Evolutionary conservation across 1,140 invertebrate genomes (phyloP).

Genomic region (Chymomyza costata): DNA sequence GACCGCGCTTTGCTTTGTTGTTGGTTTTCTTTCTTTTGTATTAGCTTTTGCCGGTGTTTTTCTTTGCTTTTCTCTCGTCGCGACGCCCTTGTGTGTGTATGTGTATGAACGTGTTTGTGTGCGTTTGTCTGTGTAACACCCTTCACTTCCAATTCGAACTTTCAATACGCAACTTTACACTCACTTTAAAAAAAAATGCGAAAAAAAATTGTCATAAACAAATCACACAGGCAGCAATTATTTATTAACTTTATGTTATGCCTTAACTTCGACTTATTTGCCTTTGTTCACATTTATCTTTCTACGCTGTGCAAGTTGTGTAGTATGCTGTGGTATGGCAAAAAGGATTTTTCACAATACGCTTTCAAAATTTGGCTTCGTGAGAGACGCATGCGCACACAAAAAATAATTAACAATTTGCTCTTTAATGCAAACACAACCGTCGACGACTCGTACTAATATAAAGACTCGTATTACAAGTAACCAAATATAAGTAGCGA

Average conservation of each 20-base stretch:
- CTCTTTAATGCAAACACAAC: constrained; percentile 42
- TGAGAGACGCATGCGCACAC: constrained; percentile 39
- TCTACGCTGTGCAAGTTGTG: constrained; percentile 6
- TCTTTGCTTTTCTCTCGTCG: constrained; percentile 20
- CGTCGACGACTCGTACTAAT: constrained; percentile 53
- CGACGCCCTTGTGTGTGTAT: constrained; percentile 9
- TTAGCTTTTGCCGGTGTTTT: constrained; percentile 41
- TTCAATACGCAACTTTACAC: constrained; percentile 34
- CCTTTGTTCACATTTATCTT: constrained; percentile 10
- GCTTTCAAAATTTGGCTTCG: constrained; percentile 34
- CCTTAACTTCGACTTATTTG: constrained; percentile 19
- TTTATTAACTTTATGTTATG: constrained; percentile 13
- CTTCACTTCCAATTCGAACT: constrained; percentile 63
- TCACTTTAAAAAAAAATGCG: constrained; percentile 53
- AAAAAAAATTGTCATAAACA: constrained; percentile 64
- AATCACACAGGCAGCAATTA: constrained; percentile 53
- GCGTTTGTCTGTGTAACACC: constrained; percentile 50
- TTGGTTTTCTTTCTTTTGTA: constrained; percentile 34
- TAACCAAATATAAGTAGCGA: too few species aligned
- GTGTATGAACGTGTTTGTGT: constrained; percentile 12
- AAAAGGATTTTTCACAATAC: constrained; percentile 49
- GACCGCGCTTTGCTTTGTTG: constrained; percentile 9
- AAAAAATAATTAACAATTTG: constrained; percentile 27
- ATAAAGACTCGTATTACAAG: constrained; percentile 60
- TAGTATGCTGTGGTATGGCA: constrained; percentile 32